Percentiles rank a stretch among this genome's conserved stretches.
phyloP scores from a whole-genome alignment of 2,888 invertebrate genomes.

The Arenicola marina region DNA sequence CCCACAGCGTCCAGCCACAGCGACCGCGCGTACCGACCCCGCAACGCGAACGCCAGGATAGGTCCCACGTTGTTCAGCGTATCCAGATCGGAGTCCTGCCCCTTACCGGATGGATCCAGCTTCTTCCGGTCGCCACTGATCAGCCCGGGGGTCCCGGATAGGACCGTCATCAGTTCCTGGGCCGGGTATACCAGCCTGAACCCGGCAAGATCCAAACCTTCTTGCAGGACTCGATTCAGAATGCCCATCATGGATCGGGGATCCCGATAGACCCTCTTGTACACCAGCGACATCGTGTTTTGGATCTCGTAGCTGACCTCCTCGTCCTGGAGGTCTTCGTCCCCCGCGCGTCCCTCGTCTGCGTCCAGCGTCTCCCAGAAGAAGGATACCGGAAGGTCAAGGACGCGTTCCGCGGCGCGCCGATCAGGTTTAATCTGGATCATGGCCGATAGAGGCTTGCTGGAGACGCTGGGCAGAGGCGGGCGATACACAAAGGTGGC shows the following conservation, averaged over 20 bases:
- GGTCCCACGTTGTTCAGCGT: conserved; percentile 46
- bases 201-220: conserved; percentile 51
- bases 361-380: conserved; percentile 56
- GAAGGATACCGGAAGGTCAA: conserved; percentile 48
- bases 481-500: conserved; percentile 40
- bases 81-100: conserved; percentile 6
- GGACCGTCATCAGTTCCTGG: conserved; percentile 37
- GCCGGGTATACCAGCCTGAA: conserved; percentile 49
- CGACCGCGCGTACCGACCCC: conserved; percentile 48
- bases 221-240: conserved; percentile 47
- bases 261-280: conserved; percentile 44
- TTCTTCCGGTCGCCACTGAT: conserved; percentile 13
- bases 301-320: conserved; percentile 44
- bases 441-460: conserved; percentile 52
- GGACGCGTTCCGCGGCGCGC: conserved; percentile 44
- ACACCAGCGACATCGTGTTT: conserved; percentile 52
- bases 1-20: conserved; percentile 55
- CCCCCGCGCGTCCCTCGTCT: conserved; percentile 41
- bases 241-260: conserved; percentile 50
- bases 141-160: conserved; percentile 16
- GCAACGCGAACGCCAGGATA: conserved; percentile 43
- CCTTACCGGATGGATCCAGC: no score
- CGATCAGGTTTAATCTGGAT: conserved; percentile 40
- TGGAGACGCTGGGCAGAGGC: conserved; percentile 48
- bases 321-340: conserved; percentile 36